These are phyloP conservation scores for Thereva nobilitata DNA, from an alignment of 2,888 invertebrate species.

Conservation along the genomic window DNA sequence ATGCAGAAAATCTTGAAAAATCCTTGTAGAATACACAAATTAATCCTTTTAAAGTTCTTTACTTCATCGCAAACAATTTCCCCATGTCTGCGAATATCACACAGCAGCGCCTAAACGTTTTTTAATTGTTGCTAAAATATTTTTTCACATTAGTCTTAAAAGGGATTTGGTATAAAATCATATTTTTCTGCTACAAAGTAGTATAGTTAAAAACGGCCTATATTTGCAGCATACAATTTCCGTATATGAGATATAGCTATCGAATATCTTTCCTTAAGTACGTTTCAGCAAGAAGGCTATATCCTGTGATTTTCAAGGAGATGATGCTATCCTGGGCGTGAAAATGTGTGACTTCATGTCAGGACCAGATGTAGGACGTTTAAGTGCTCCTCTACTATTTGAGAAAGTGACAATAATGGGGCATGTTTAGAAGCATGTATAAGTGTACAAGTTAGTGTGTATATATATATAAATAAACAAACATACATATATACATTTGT, in stretches of 20 bases:
- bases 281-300: neutral
- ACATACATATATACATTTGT: too few relatives aligned
- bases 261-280: neutral
- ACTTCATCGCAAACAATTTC: too few relatives aligned
- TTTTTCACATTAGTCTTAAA: neutral
- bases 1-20: slow-evolving; percentile 4
- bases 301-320: slow-evolving; percentile 5
- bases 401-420: slow-evolving; percentile 24
- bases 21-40: slow-evolving; percentile 3
- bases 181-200: too few relatives aligned
- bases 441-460: too few relatives aligned
- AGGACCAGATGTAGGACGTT: slow-evolving; percentile 16
- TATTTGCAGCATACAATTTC: too few relatives aligned
- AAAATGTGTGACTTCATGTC: slow-evolving; percentile 9
- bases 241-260: neutral
- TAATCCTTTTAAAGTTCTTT: slow-evolving; percentile 13
- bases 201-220: too few relatives aligned
- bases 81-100: too few relatives aligned
- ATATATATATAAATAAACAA: too few relatives aligned
- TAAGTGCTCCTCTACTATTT: slow-evolving; percentile 13
- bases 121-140: slow-evolving; percentile 24
- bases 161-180: too few relatives aligned
- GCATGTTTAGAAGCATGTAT: slow-evolving; percentile 4
- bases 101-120: slow-evolving; percentile 12
- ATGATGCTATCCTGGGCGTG: slow-evolving; percentile 9